Conservation (phyloP, 1,140 invertebrate species). For the Hormaphis cornu region DNA sequence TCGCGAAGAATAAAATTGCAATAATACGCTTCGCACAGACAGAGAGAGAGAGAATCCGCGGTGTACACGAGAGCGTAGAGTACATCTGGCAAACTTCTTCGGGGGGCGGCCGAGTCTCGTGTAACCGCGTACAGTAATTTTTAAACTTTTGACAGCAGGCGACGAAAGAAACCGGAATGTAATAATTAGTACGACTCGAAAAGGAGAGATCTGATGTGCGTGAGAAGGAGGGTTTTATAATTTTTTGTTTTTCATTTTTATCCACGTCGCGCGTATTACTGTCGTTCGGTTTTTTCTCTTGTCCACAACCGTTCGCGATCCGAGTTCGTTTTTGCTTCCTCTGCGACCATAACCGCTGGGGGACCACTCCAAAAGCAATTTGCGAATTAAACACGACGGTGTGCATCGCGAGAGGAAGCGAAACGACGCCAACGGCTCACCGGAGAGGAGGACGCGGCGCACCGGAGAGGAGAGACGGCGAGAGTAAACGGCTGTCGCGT, state of each 20-base stretch:
- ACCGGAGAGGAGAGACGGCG: background rate
- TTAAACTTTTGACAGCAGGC: constrained; percentile 30
- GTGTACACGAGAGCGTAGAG: background rate
- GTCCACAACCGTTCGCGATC: too few relatives aligned
- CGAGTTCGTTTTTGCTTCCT: too few relatives aligned
- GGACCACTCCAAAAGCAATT: constrained; percentile 27
- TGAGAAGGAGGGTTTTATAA: background rate
- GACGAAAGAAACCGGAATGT: constrained; percentile 19
- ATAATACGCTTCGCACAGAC: too few relatives aligned
- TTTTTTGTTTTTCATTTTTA: background rate
- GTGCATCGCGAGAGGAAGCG: too few relatives aligned
- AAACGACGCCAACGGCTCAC: too few relatives aligned
- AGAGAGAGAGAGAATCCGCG: too few relatives aligned
- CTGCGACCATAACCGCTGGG: too few relatives aligned
- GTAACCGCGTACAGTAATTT: constrained; percentile 31
- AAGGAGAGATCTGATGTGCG: background rate
- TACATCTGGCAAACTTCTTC: constrained; percentile 1
- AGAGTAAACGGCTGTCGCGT: background rate
- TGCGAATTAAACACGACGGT: constrained; percentile 25
- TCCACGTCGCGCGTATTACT: too few relatives aligned
- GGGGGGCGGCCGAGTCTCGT: too few relatives aligned
- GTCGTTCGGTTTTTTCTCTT: too few relatives aligned
- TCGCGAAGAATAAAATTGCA: constrained; percentile 14
- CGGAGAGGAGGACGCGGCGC: background rate
- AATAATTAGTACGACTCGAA: constrained; percentile 9